Percentiles rank a stretch among this genome's conserved stretches.
These are phyloP conservation scores for Mizuhopecten yessoensis DNA, from an alignment of 1,140 invertebrate species.

Conservation along the genomic window DNA sequence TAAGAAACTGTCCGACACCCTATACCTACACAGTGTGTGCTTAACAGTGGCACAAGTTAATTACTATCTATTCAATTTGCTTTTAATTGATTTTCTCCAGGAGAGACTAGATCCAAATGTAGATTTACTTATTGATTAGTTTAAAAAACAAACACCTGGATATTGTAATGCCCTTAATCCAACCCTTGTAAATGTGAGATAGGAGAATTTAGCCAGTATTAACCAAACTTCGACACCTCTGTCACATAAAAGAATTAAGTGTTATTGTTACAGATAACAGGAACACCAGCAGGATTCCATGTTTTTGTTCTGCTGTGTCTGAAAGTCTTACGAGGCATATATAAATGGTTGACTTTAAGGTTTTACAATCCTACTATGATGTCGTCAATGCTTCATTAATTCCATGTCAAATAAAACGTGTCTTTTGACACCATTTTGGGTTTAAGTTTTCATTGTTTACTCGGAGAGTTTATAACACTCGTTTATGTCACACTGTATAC, in stretches of 20 bases:
- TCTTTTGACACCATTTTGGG: conserved; percentile 6
- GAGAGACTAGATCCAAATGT: background rate
- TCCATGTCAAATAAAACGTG: background rate
- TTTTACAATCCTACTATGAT: background rate
- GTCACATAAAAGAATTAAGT: background rate
- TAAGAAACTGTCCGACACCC: background rate
- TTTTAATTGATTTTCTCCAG: background rate
- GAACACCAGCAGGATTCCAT: background rate
- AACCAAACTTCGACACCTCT: background rate
- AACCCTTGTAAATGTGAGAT: background rate
- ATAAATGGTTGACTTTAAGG: background rate
- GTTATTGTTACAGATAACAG: background rate
- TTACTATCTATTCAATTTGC: background rate
- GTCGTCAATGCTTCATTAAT: background rate
- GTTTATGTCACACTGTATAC: background rate
- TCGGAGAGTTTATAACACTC: background rate
- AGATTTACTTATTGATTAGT: background rate
- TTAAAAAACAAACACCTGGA: background rate
- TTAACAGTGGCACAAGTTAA: too few relatives aligned
- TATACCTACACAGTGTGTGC: background rate
- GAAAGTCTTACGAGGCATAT: background rate
- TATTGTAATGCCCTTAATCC: background rate
- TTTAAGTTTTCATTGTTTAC: background rate
- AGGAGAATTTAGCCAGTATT: background rate
- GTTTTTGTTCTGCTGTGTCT: background rate